Base-by-base conservation (phyloP, 2,797 vertebrate species). In the Alectoris magna region DNA sequence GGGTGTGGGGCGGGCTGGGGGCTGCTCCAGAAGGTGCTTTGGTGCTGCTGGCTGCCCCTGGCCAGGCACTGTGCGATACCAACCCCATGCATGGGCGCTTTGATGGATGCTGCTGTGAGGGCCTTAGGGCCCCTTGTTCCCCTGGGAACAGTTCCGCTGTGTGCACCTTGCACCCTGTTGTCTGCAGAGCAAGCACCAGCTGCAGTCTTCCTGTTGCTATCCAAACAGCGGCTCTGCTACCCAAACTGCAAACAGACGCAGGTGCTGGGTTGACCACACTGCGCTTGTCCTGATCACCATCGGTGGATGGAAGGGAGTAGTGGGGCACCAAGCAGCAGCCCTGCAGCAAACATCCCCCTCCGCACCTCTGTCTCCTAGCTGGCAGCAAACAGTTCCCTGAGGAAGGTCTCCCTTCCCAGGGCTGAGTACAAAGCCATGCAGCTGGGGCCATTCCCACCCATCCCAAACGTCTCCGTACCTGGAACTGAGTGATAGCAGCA, bases 121-220 rank as follows among this genome's bases (percentile, higher is more conserved):
- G 48, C 53, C 81, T 1, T 56, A 19, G 1, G 41, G 36, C 22
- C 22, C 36, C 5, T 7, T 4, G 4, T 63, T 11, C 18, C 31
- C 24, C 49, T 10, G 22, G n/a, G 23, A 43, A 44, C 39, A 15
- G 5, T 2, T 0, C n/a, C 3, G 3, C 29, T 38, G 6, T 27
- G 29, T 10, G 51, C 58, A 19, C 68, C 72, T 64, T 5, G 0
- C 16, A 23, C 41, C 31, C 55, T 5, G 75, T 31, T 5, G 16
- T 73, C 53, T 21, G 55, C 80, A 48, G 87, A 86, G 84, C 66
- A 91, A 95, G 87, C 8, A 62, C 39, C 89, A 91, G 56, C 88
- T 66, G 63, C 59, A 88, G 46, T 38, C 59, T 83, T 53, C 56
- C 46, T 59, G 59, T 60, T 31, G 8, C 79, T 80, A 6, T 18